These are phyloP conservation scores for Mythimna albipuncta DNA, from an alignment of 2,888 invertebrate species.

Conservation along the genomic window DNA sequence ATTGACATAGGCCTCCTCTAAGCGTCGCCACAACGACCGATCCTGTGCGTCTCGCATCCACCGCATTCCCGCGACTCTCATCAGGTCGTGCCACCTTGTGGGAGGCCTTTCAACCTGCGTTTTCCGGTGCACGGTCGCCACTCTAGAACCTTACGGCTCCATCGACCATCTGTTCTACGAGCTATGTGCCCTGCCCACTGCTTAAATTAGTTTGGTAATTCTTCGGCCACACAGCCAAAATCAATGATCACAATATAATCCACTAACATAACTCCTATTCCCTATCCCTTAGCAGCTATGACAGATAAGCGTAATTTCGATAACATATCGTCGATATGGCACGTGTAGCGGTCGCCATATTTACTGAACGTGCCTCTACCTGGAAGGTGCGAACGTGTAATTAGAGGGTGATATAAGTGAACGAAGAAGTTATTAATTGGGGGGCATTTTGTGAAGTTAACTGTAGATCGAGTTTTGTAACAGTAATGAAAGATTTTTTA, in stretches of 20 bases:
- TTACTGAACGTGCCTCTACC: slow-evolving; percentile 41
- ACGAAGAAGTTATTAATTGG: slow-evolving; percentile 26
- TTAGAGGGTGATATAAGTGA: slow-evolving; percentile 28
- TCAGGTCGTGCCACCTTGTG: no score
- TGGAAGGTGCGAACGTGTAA: slow-evolving; percentile 30
- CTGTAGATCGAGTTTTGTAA: background rate
- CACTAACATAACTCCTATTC: slow-evolving; percentile 24
- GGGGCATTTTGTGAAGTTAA: slow-evolving; percentile 12
- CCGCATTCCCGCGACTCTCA: no score
- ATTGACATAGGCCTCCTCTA: no score
- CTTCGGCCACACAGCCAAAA: background rate
- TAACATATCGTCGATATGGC: slow-evolving; percentile 49
- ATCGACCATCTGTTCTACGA: no score
- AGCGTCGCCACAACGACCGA: no score
- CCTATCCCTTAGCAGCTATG: background rate
- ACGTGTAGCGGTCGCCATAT: slow-evolving; percentile 32
- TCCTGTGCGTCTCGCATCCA: no score
- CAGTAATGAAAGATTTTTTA: background rate
- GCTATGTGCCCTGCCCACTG: no score
- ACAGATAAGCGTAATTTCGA: slow-evolving; percentile 49
- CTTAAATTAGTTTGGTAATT: no score
- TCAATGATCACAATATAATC: slow-evolving; percentile 14
- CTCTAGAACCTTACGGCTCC: no score
- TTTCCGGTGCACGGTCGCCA: no score
- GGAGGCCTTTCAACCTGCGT: no score